Evolutionary conservation across 1,140 invertebrate species (phyloP).

Genomic region (Tetraneura akinire): DNA sequence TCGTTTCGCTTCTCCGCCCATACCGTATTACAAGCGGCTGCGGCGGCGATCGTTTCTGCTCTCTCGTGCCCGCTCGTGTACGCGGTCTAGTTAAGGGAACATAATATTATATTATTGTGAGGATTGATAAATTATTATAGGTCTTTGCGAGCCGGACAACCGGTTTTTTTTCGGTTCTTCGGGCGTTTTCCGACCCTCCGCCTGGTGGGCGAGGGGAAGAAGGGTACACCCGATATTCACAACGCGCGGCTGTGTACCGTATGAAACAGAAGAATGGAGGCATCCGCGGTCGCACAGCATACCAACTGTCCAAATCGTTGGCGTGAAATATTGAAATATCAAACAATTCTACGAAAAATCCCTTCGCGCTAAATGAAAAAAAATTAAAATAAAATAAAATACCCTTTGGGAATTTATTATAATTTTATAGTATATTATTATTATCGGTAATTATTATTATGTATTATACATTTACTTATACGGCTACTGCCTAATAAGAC

Average conservation of each 20-base stretch:
- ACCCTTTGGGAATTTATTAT: too few species aligned
- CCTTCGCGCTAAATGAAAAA: too few species aligned
- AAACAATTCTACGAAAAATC: too few species aligned
- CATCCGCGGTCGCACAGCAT: conserved; percentile 13
- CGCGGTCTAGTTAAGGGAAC: conserved; percentile 51
- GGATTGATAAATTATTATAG: conserved; percentile 52
- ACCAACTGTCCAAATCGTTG: background rate
- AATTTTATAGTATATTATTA: too few species aligned
- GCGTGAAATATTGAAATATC: background rate
- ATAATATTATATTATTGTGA: too few species aligned
- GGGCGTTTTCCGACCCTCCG: conserved; percentile 15
- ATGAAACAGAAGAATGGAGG: background rate
- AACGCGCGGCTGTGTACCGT: background rate
- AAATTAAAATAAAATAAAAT: too few species aligned
- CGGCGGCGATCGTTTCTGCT: conserved; percentile 1
- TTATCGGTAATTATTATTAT: too few species aligned
- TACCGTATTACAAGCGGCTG: background rate
- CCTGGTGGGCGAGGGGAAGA: background rate
- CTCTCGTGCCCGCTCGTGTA: conserved; percentile 27
- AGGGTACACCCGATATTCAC: background rate
- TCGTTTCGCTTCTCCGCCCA: background rate
- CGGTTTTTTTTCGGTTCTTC: conserved; percentile 43
- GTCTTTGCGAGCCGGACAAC: conserved; percentile 39
- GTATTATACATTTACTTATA: too few species aligned
- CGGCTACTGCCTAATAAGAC: too few species aligned